phyloP scores from a whole-genome alignment of 2,888 invertebrate genomes.

The Gibbula magus region DNA sequence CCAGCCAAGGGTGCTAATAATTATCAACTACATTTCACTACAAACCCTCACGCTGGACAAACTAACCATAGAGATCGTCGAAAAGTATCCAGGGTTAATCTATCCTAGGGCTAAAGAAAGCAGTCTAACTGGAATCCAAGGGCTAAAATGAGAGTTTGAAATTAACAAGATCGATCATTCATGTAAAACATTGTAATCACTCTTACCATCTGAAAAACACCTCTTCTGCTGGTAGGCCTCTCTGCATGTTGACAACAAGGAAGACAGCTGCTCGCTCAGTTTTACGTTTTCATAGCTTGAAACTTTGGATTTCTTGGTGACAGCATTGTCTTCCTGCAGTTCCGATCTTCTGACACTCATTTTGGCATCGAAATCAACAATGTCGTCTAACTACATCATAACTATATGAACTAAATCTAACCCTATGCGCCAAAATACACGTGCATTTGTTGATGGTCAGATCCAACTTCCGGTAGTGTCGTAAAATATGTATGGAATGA shows the following conservation, averaged over 20 bases:
- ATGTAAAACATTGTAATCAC: background rate
- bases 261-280: background rate
- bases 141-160: too few species aligned
- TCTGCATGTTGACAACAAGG: background rate
- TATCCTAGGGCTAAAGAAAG: too few species aligned
- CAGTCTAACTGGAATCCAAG: too few species aligned
- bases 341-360: slow-evolving; percentile 13
- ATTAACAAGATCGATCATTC: background rate
- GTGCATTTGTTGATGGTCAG: slow-evolving; percentile 16
- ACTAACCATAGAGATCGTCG: too few species aligned
- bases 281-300: background rate
- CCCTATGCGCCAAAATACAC: background rate
- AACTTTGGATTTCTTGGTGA: background rate
- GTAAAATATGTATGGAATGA: background rate
- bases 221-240: background rate
- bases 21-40: too few species aligned
- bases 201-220: background rate
- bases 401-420: background rate
- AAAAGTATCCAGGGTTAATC: too few species aligned
- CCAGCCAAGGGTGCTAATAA: too few species aligned
- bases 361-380: background rate
- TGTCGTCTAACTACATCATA: background rate
- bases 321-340: background rate
- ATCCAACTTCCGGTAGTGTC: background rate
- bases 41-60: too few species aligned